Conservation (phyloP, 2,113 vertebrate genomes). For the Trematocara macrostoma region DNA sequence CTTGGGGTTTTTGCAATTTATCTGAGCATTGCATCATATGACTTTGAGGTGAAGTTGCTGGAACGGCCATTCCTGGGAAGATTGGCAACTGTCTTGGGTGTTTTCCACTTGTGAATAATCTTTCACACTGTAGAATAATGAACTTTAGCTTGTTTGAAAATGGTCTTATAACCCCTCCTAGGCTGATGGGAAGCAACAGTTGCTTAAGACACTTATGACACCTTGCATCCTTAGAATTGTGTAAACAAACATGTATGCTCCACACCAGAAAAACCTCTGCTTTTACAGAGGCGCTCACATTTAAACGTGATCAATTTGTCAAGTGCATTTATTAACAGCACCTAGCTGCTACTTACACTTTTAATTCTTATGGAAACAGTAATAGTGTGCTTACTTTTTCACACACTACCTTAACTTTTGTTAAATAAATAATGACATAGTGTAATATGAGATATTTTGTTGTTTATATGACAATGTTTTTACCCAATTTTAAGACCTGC, state of each 20-base stretch:
- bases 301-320: neutral
- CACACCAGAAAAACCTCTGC: neutral
- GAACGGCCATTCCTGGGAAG: neutral
- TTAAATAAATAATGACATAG: neutral
- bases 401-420: neutral
- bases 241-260: neutral
- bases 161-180: neutral
- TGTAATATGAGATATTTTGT: neutral
- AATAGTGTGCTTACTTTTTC: neutral
- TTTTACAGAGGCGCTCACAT: rapidly evolving
- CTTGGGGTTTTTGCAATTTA: neutral
- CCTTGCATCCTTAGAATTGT: neutral
- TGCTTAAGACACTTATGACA: neutral
- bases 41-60: neutral
- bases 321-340: neutral
- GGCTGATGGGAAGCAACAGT: neutral
- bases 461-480: neutral
- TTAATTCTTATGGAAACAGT: neutral
- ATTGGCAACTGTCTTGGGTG: neutral
- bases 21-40: neutral
- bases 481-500: neutral
- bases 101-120: neutral
- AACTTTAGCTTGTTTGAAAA: neutral
- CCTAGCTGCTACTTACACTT: neutral
- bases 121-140: neutral